Percentiles rank a stretch among this genome's conserved stretches.
These are phyloP conservation scores for Galemys pyrenaicus DNA, from an alignment of 2,113 vertebrate genomes.

Conservation along the genomic window DNA sequence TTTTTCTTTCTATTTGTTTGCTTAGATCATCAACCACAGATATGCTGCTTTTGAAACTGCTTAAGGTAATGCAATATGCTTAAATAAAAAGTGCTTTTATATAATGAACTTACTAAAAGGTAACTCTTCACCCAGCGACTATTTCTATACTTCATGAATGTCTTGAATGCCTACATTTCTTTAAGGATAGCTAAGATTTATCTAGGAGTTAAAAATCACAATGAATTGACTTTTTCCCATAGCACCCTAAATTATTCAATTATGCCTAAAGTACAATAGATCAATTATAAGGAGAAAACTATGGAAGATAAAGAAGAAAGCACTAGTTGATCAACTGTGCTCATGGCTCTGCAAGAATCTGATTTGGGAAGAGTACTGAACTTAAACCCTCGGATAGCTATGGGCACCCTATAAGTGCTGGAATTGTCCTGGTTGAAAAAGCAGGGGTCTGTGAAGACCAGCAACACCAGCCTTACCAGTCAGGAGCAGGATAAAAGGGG, in stretches of 20 bases:
- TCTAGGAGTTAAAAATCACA: not conserved
- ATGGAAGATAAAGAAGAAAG: not conserved
- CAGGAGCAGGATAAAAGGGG: not conserved
- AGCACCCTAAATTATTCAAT: not conserved
- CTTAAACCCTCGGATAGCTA: not conserved
- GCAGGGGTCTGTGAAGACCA: not conserved
- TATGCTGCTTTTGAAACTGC: not conserved
- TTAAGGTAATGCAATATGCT: slow-evolving; percentile 10
- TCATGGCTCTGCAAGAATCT: not conserved
- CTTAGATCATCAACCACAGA: not conserved
- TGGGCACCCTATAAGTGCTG: not conserved
- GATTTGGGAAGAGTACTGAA: not conserved
- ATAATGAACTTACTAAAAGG: slow-evolving; percentile 1
- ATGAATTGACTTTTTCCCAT: not conserved
- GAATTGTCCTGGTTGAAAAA: not conserved
- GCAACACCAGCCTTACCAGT: not conserved
- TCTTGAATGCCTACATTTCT: not conserved
- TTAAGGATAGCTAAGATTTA: not conserved
- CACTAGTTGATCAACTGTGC: not conserved
- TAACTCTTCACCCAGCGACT: not conserved
- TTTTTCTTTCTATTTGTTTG: not conserved
- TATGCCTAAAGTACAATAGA: not conserved
- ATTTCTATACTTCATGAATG: not conserved
- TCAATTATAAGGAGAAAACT: not conserved
- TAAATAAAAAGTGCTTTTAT: not conserved